phyloP scores from a whole-genome alignment of 2,797 vertebrate species.

The Scolopax bukidnonensis region DNA sequence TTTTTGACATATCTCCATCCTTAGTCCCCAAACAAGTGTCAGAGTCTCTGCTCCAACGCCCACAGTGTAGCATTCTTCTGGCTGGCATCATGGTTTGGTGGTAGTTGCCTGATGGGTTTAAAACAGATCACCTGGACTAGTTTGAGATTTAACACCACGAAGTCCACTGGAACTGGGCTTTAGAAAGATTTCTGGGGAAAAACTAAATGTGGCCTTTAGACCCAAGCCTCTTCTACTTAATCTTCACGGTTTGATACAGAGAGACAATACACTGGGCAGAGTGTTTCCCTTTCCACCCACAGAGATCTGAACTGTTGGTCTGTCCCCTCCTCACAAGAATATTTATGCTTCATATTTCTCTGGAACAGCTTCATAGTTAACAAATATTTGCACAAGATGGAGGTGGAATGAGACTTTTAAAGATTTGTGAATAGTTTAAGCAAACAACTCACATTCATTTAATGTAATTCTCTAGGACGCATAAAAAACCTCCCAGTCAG shows the following conservation, averaged over 20 bases:
- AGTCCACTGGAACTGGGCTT: neutral
- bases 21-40: neutral
- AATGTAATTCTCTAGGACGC: neutral
- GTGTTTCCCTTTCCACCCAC: neutral
- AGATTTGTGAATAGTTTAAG: neutral
- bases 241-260: neutral
- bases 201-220: neutral
- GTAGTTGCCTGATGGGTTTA: rapidly evolving
- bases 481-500: neutral
- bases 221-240: neutral
- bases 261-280: neutral
- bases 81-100: neutral
- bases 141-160: neutral
- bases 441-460: neutral
- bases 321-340: neutral
- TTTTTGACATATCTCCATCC: neutral
- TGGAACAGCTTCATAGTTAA: neutral
- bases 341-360: neutral
- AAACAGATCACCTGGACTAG: neutral
- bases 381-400: neutral
- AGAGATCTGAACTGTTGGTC: neutral
- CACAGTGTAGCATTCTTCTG: rapidly evolving
- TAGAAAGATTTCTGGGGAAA: neutral
- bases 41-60: neutral
- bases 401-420: neutral